Evolutionary conservation across 2,888 invertebrate species (phyloP).

Genomic region (Carcina quercana): DNA sequence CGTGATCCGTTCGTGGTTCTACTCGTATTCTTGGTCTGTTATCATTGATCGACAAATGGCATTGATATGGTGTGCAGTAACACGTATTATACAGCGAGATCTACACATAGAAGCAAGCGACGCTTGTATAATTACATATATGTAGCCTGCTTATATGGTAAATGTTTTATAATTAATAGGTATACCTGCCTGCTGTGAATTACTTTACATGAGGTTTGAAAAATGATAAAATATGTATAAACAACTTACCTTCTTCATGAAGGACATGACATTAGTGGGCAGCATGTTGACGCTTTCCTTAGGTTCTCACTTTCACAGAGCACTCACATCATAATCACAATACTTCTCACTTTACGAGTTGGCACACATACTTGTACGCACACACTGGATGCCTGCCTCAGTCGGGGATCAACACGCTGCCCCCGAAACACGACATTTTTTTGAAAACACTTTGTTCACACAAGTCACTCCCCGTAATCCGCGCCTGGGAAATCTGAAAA

Average conservation of each 20-base stretch:
- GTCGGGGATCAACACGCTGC: constrained; percentile 55
- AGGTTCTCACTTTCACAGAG: constrained; percentile 12
- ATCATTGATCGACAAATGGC: too few relatives aligned
- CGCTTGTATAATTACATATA: too few relatives aligned
- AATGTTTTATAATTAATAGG: too few relatives aligned
- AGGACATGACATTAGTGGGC: constrained; percentile 93
- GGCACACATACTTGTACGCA: constrained; percentile 23
- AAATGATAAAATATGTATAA: not conserved
- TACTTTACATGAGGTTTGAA: not conserved
- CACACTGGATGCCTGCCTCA: constrained; percentile 20
- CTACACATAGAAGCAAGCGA: too few relatives aligned
- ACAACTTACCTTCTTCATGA: constrained; percentile 91
- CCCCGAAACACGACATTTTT: constrained; percentile 53
- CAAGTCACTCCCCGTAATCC: constrained; percentile 1
- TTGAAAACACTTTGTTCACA: constrained; percentile 6
- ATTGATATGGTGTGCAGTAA: too few relatives aligned
- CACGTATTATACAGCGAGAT: too few relatives aligned
- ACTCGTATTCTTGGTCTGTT: too few relatives aligned
- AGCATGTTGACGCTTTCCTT: constrained; percentile 78
- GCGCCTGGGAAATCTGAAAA: constrained; percentile 15
- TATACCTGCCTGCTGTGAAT: too few relatives aligned
- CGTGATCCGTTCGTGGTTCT: too few relatives aligned
- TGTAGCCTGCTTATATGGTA: too few relatives aligned
- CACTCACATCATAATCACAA: constrained; percentile 44
- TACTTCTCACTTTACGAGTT: constrained; percentile 21